A percentile compares a stretch with the other conserved stretches of the same genome.
phyloP scores from a whole-genome alignment of 1,140 invertebrate genomes.

The Drosophila pseudoananassae region DNA sequence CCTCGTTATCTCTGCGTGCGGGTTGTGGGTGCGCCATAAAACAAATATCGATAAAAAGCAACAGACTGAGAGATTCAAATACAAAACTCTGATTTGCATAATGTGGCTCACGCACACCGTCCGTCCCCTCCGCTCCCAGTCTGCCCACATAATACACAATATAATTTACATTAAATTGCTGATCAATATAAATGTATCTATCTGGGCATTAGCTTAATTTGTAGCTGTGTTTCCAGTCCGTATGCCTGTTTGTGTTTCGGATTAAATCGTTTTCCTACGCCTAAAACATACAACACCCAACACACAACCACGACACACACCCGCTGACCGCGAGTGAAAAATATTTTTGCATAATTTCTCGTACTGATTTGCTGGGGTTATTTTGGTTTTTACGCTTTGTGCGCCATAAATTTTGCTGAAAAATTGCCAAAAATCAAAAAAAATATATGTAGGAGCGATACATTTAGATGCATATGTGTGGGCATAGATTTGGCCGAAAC shows the following conservation, averaged over 20 bases:
- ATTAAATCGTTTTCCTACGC: slow-evolving; percentile 62
- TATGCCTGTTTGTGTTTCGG: slow-evolving; percentile 17
- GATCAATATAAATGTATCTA: slow-evolving; percentile 81
- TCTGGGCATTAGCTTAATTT: slow-evolving; percentile 78
- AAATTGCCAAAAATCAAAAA: slow-evolving; percentile 53
- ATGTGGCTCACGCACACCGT: slow-evolving; percentile 50
- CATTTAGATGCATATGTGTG: slow-evolving; percentile 10
- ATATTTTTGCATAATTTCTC: slow-evolving; percentile 80
- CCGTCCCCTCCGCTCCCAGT: not conserved
- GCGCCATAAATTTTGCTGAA: slow-evolving; percentile 77
- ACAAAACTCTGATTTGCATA: slow-evolving; percentile 71
- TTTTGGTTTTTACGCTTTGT: slow-evolving; percentile 73
- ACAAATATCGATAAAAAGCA: slow-evolving; percentile 76
- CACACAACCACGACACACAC: slow-evolving; percentile 34
- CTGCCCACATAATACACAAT: slow-evolving; percentile 61
- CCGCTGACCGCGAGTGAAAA: slow-evolving; percentile 46
- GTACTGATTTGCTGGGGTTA: slow-evolving; percentile 68
- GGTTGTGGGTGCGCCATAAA: slow-evolving; percentile 53
- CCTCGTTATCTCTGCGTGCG: slow-evolving; percentile 16
- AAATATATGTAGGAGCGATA: not conserved
- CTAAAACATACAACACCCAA: slow-evolving; percentile 10
- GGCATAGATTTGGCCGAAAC: slow-evolving; percentile 3
- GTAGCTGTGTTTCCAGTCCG: slow-evolving; percentile 42
- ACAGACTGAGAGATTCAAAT: slow-evolving; percentile 67
- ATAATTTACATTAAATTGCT: slow-evolving; percentile 83